Base-by-base conservation (phyloP, 2,113 vertebrate genomes). In the Triplophysa dalaica region DNA sequence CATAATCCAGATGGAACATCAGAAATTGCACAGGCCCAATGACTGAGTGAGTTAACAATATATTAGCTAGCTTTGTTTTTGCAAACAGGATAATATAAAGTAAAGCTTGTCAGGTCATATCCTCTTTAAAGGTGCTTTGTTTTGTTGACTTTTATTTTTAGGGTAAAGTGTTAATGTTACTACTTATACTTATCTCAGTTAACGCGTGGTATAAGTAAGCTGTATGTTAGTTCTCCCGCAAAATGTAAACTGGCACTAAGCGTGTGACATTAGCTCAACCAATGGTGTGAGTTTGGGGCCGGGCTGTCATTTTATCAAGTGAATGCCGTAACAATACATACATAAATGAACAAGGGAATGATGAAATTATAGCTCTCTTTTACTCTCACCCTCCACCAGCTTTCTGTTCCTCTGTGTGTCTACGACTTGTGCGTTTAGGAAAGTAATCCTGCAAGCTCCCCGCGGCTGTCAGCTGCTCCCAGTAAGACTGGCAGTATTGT, bases 401-500 rank as follows among this genome's bases (percentile, higher is more conserved):
- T 80, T 90, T 89, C 82, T 85, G 90, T 58, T 84, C 83, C 58
- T 93, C 93, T 48, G 90, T 90, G 90, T 93, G 92, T 73, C 93
- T 88, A 78, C 93, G 81, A 58, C 77, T 82, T 21, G 84, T 73
- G 29, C 77, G 86, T 78, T 80, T 87, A 54, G 43, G 70, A 26
- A 68, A 26, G 52, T 81, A 76, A 50, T 89, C 89, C 70, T 88
- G 87, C 1, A 26, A 29, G 38, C 60, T 21, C 4, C 70, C 76
- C 66, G 87, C 84, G 24, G 87, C 83, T 4, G 63, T 86, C 21
- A 92, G 84, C 61, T 93, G 89, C 10, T 91, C 91, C 93, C 92
- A 91, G 84, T 92, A 93, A 66, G 91, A 91, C 85, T 94, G 91
- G 77, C 94, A 94, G 87, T 94, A 94, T 85, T 93, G 92, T 87